Evolutionary conservation across 2,888 invertebrate genomes (phyloP).

Genomic region (Drosophila suboccidentalis): DNA sequence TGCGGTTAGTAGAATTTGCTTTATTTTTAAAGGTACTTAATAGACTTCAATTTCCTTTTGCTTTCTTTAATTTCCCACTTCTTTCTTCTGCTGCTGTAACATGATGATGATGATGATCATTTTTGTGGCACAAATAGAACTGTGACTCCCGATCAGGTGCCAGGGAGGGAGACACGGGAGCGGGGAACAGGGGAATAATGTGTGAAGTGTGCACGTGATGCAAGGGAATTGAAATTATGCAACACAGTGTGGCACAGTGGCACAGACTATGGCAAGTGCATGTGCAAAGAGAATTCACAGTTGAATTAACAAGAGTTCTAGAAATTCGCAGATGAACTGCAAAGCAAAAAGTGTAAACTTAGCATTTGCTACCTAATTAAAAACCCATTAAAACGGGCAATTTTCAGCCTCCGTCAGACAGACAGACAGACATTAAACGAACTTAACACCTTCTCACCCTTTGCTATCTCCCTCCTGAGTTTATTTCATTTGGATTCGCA

Average conservation of each 20-base stretch:
- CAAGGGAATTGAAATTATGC: conserved; percentile 59
- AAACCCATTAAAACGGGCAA: conserved; percentile 52
- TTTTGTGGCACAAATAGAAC: conserved; percentile 54
- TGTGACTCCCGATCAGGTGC: conserved; percentile 59
- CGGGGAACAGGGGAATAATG: conserved; percentile 14
- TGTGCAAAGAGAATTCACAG: conserved; percentile 7
- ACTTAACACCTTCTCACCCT: conserved; percentile 10
- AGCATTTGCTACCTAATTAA: conserved; percentile 61
- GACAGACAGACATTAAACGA: conserved; percentile 20
- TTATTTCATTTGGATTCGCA: conserved; percentile 31
- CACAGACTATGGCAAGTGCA: conserved; percentile 38
- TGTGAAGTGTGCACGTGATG: conserved; percentile 67
- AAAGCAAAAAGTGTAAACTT: conserved; percentile 18
- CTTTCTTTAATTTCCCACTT: conserved; percentile 21
- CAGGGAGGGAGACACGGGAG: conserved; percentile 36
- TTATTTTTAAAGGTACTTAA: conserved; percentile 82
- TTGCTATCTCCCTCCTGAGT: not conserved
- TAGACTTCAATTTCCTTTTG: conserved; percentile 69
- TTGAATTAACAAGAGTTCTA: conserved; percentile 23
- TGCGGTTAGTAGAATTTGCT: conserved; percentile 77
- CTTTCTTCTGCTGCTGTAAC: not conserved
- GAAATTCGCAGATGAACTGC: conserved; percentile 7
- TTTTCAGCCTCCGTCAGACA: conserved; percentile 30
- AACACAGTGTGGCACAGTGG: conserved; percentile 42
- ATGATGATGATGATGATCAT: conserved; percentile 35